A percentile compares a stretch with the other conserved stretches of the same genome.
These are phyloP conservation scores for Metridium senile DNA, from an alignment of 92 coral and sea anemone genomes.

Conservation along the genomic window DNA sequence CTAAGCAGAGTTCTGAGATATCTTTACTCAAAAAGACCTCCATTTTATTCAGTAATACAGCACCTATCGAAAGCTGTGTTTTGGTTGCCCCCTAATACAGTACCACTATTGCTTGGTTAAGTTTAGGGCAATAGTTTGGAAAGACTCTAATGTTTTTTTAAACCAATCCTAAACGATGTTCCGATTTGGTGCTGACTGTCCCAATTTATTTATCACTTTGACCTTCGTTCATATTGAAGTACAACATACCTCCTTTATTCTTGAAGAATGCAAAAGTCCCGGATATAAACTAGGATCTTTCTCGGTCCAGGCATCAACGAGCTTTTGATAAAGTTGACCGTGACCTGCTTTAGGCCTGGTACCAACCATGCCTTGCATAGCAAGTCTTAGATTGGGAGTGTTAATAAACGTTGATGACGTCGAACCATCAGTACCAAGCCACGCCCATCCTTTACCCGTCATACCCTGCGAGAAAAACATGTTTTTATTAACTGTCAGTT, in stretches of 20 bases:
- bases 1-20: too few species aligned
- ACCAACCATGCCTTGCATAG: constrained; percentile 99
- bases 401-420: constrained; percentile 88
- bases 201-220: too few species aligned
- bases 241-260: constrained; percentile 69
- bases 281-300: constrained; percentile 85
- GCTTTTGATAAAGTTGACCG: constrained; percentile 75
- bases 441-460: constrained; percentile 99
- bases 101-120: too few species aligned
- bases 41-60: too few species aligned
- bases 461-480: constrained; percentile 68
- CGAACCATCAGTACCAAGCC: constrained; percentile 98
- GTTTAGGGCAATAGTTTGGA: too few species aligned
- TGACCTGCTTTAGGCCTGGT: constrained; percentile 93
- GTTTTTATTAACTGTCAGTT: not conserved
- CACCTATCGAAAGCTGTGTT: too few species aligned
- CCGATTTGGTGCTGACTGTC: too few species aligned
- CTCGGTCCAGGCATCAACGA: constrained; percentile 85
- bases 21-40: too few species aligned
- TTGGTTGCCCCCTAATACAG: too few species aligned
- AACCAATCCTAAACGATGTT: too few species aligned
- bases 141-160: too few species aligned
- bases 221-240: not conserved
- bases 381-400: constrained; percentile 89
- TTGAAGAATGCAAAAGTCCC: constrained; percentile 89